phyloP scores from a whole-genome alignment of 2,113 vertebrate species.

The Neoarius graeffei region DNA sequence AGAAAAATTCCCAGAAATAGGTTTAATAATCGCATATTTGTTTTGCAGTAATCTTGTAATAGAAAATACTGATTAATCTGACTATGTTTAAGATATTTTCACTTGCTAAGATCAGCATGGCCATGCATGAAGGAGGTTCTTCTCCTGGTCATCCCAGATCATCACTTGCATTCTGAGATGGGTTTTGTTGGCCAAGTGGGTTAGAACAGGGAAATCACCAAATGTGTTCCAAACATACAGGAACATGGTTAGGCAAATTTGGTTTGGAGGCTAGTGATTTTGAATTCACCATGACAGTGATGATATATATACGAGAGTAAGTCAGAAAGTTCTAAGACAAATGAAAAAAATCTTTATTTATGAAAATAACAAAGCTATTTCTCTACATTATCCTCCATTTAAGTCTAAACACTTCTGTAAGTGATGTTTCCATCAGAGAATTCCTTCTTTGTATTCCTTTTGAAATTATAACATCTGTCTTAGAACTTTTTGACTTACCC shows the following conservation, averaged over 20 bases:
- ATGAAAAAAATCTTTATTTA: no score
- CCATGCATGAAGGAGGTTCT: not conserved
- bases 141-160: not conserved
- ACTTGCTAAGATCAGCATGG: not conserved
- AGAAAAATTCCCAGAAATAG: not conserved
- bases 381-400: no score
- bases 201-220: not conserved
- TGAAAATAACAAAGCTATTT: no score
- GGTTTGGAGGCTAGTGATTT: not conserved
- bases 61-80: not conserved
- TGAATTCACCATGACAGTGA: not conserved
- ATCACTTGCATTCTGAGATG: not conserved
- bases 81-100: not conserved
- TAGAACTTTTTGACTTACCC: no score
- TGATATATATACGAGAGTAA: no score
- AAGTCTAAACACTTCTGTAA: no score
- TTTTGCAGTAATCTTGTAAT: not conserved
- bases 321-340: no score
- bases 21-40: not conserved
- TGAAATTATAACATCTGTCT: no score
- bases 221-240: not conserved
- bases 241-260: not conserved
- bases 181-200: not conserved
- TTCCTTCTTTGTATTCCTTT: no score
- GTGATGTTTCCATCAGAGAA: no score